These are phyloP conservation scores for Drosophila mimica DNA, from an alignment of 2,888 invertebrate species.

Conservation along the genomic window DNA sequence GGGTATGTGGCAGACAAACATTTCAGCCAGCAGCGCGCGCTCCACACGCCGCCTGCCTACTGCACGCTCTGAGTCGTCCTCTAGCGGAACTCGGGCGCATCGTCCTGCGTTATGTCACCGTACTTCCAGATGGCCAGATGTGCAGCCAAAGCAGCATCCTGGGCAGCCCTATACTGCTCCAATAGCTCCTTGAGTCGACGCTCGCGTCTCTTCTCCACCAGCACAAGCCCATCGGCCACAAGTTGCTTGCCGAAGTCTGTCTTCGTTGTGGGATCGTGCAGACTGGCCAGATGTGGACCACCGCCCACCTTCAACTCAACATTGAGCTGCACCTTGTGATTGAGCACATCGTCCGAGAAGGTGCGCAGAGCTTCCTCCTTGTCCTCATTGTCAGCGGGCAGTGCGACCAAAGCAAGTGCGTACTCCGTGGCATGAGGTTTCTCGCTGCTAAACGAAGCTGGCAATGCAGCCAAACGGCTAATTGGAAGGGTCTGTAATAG, in stretches of 20 bases:
- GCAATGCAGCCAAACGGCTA: slow-evolving; percentile 92
- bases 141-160: slow-evolving; percentile 93
- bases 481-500: slow-evolving; percentile 86
- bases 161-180: slow-evolving; percentile 93
- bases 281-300: slow-evolving; percentile 82
- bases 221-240: slow-evolving; percentile 93
- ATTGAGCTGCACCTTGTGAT: slow-evolving; percentile 92
- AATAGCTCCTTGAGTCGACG: slow-evolving; percentile 92
- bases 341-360: slow-evolving; percentile 88
- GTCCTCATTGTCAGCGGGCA: slow-evolving; percentile 95
- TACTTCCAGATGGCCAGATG: slow-evolving; percentile 98
- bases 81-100: slow-evolving; percentile 85
- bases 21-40: slow-evolving; percentile 73
- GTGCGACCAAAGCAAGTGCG: slow-evolving; percentile 91
- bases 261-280: slow-evolving; percentile 83
- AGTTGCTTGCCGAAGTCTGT: slow-evolving; percentile 89
- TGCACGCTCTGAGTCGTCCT: slow-evolving; percentile 60
- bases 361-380: slow-evolving; percentile 90
- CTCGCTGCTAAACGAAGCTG: slow-evolving; percentile 90
- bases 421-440: slow-evolving; percentile 95
- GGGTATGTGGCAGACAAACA: slow-evolving; percentile 85
- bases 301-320: slow-evolving; percentile 89
- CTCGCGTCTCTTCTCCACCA: slow-evolving; percentile 93
- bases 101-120: slow-evolving; percentile 92
- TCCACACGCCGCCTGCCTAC: slow-evolving; percentile 68